Conservation (phyloP, 2,888 invertebrate genomes). For the Elgonia sp. region DNA sequence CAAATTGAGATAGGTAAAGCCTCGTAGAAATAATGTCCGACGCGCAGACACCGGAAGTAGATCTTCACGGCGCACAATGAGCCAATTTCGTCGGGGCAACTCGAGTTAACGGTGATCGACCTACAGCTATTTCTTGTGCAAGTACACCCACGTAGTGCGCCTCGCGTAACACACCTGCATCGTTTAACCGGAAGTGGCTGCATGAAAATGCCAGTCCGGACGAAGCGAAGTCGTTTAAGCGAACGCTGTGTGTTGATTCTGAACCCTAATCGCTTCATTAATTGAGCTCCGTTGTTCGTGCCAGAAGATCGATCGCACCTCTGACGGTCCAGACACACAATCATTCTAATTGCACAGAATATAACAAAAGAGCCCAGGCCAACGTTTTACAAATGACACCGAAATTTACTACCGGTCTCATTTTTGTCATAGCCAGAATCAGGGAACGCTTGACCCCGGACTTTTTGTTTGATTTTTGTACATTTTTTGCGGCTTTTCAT, state of each 20-base stretch:
- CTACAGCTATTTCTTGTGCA: slow-evolving; percentile 50
- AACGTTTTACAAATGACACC: slow-evolving; percentile 19
- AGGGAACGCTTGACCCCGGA: not conserved
- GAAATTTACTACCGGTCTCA: not conserved
- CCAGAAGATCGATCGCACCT: slow-evolving; percentile 57
- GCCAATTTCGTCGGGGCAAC: slow-evolving; percentile 65
- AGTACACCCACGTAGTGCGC: slow-evolving; percentile 43
- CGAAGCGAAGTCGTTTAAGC: slow-evolving; percentile 53
- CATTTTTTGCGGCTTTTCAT: not conserved
- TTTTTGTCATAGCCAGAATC: not conserved
- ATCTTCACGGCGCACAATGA: slow-evolving; percentile 69
- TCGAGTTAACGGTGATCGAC: slow-evolving; percentile 73
- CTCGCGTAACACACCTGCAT: slow-evolving; percentile 44
- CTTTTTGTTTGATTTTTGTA: not conserved
- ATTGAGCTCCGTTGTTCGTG: slow-evolving; percentile 54
- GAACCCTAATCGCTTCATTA: slow-evolving; percentile 61
- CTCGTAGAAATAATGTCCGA: slow-evolving; percentile 8
- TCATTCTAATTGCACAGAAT: slow-evolving; percentile 48
- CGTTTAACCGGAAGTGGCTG: slow-evolving; percentile 44
- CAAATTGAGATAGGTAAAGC: slow-evolving; percentile 34
- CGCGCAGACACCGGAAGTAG: slow-evolving; percentile 64
- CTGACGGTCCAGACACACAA: slow-evolving; percentile 40
- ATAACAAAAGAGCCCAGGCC: slow-evolving; percentile 16
- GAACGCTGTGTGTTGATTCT: slow-evolving; percentile 45
- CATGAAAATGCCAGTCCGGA: slow-evolving; percentile 47